Base-by-base conservation (phyloP, 1,140 invertebrate species). In the Gonatopus flavifemur region DNA sequence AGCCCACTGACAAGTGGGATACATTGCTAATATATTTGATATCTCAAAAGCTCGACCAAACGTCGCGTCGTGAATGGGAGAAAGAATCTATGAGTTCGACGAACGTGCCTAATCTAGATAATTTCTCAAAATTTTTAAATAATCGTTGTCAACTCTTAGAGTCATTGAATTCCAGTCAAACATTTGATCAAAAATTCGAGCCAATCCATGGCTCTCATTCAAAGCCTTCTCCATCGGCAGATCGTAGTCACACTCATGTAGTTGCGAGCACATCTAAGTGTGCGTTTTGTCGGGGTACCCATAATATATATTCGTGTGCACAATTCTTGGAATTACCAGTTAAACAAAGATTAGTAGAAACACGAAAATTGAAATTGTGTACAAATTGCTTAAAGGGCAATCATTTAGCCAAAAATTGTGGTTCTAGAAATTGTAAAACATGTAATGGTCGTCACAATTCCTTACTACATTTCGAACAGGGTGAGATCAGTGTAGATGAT, bases 371-470 rank as follows among this genome's bases (percentile, higher is more conserved):
- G n/a, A 47, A 35, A 3, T 7, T 35, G 0, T 60, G 58, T 30
- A 49, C 49, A 8, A 60, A 54, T 33, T 54, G 55, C 3, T 28
- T 54, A n/a, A n/a, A n/a, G n/a, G n/a, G 4, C 22, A 36, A 15
- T 20, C 15, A 50, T 33, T 31, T 18, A 18, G 35, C 20, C 1
- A 49, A 48, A 3, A 42, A 41, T 13, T 58, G 55, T 15, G 47
- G 22, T 25, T 45, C 22, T 1, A 33, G 42, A 12, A 43, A 3
- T 10, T 57, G 46, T 13, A 40, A 19, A n/a, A 46, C 43, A 25
- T 57, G 46, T 3, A 13, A 24, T 9, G 45, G 43, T 10, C 31
- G 49, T 9, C 55, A 61, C n/a, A 48, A 57, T 18, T 53, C 50
- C 1, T 20, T 50, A 1, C 3, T 60, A 1, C 57, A 60, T 18